phyloP scores from a whole-genome alignment of 2,888 invertebrate genomes.

The Sialis lutaria region DNA sequence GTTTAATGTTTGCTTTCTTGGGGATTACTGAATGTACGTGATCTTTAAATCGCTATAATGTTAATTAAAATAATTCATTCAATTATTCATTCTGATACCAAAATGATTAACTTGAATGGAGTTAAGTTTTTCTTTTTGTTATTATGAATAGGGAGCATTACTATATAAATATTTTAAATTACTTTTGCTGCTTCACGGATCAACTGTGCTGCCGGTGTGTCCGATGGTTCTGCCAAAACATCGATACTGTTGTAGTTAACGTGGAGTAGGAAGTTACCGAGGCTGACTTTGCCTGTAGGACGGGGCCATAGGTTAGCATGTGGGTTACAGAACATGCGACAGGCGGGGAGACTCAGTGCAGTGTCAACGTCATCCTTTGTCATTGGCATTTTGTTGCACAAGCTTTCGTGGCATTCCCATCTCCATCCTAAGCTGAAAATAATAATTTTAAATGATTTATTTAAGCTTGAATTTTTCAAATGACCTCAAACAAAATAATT shows the following conservation, averaged over 20 bases:
- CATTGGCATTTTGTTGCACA: constrained; percentile 29
- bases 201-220: constrained; percentile 15
- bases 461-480: no score
- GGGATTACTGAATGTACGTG: constrained; percentile 20
- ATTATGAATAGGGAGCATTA: neutral
- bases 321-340: constrained; percentile 43
- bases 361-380: constrained; percentile 15
- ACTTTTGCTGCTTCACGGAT: constrained; percentile 14
- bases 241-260: constrained; percentile 33
- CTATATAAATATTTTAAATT: neutral
- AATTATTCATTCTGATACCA: no score
- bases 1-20: constrained; percentile 17
- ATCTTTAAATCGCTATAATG: constrained; percentile 17
- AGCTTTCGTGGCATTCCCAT: constrained; percentile 35
- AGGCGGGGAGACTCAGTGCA: constrained; percentile 36
- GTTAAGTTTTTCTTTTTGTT: no score
- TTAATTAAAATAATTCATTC: no score
- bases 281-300: constrained; percentile 37
- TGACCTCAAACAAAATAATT: no score
- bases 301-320: constrained; percentile 44
- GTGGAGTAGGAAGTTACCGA: constrained; percentile 33
- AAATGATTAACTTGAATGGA: no score
- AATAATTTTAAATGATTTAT: no score
- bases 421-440: constrained; percentile 23
- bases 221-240: constrained; percentile 23